Evolutionary conservation across 2,113 vertebrate species (phyloP).

Genomic region (Misgurnus anguillicaudatus): DNA sequence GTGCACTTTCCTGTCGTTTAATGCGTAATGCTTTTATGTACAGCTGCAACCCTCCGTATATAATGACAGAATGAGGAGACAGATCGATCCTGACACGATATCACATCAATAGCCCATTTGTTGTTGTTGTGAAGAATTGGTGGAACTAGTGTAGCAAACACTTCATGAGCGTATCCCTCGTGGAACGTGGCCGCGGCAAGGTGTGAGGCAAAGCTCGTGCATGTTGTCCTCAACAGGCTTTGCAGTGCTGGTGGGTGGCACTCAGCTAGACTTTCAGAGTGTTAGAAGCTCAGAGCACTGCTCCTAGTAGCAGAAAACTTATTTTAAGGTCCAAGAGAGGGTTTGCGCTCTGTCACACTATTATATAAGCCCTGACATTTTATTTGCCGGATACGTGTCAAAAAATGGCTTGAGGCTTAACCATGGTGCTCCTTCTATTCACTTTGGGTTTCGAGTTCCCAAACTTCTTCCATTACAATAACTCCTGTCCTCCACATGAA

Average conservation of each 20-base stretch:
- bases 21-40: conserved; percentile 11
- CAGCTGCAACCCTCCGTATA: conserved; percentile 13
- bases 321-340: conserved; percentile 14
- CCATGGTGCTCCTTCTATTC: conserved; percentile 41
- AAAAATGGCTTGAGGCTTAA: conserved; percentile 41
- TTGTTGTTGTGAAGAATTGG: conserved; percentile 22
- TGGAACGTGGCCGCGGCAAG: not conserved
- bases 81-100: conserved; percentile 34
- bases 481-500: conserved; percentile 41
- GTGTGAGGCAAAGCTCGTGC: not conserved
- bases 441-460: conserved; percentile 23
- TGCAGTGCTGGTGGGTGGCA: not conserved
- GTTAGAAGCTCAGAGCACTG: not conserved
- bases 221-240: not conserved
- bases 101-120: conserved; percentile 11
- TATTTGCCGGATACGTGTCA: conserved; percentile 34
- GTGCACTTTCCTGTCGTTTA: not conserved
- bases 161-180: not conserved
- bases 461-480: conserved; percentile 33
- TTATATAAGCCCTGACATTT: conserved; percentile 50
- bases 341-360: conserved; percentile 33
- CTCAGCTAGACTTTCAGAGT: not conserved
- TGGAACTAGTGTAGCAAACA: not conserved
- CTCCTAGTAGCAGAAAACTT: not conserved
- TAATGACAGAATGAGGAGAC: conserved; percentile 44